Conservation (phyloP, 92 coral and sea anemone genomes). For the Pocillopora grandis region DNA sequence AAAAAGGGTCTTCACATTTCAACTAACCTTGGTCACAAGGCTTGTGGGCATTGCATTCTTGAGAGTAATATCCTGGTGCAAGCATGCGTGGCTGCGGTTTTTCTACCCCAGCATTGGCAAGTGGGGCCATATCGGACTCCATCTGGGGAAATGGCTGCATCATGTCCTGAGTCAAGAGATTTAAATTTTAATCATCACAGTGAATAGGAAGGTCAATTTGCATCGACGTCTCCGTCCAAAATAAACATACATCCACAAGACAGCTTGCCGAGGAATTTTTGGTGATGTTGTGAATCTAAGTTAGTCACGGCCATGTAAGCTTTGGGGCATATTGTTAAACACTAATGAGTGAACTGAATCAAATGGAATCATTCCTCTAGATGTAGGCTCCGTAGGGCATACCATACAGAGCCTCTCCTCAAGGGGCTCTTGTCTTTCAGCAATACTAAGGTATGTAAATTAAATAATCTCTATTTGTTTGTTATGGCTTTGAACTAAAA, state of each 20-base stretch:
- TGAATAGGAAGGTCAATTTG: not conserved
- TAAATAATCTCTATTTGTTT: not conserved
- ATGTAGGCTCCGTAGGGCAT: too few relatives aligned
- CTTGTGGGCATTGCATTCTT: constrained; percentile 97
- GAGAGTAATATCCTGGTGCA: constrained; percentile 95
- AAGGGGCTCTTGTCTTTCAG: too few relatives aligned
- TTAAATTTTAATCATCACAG: not conserved
- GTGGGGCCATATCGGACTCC: constrained; percentile 29
- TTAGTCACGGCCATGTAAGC: too few relatives aligned
- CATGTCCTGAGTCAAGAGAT: constrained; percentile 23
- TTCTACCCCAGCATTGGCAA: constrained; percentile 35
- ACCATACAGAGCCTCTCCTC: too few relatives aligned
- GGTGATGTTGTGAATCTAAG: not conserved
- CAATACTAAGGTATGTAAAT: not conserved
- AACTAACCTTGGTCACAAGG: constrained; percentile 83
- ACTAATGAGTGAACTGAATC: too few relatives aligned
- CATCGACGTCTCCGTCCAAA: not conserved
- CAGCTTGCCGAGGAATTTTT: not conserved
- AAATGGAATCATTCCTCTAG: too few relatives aligned
- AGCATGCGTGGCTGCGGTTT: constrained; percentile 84
- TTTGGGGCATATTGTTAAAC: too few relatives aligned
- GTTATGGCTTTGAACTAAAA: constrained; percentile 2
- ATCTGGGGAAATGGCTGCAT: constrained; percentile 43
- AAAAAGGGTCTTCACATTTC: too few relatives aligned
- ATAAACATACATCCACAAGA: not conserved